Conservation (phyloP, 2,113 vertebrate species). For the Xerus inauris region DNA sequence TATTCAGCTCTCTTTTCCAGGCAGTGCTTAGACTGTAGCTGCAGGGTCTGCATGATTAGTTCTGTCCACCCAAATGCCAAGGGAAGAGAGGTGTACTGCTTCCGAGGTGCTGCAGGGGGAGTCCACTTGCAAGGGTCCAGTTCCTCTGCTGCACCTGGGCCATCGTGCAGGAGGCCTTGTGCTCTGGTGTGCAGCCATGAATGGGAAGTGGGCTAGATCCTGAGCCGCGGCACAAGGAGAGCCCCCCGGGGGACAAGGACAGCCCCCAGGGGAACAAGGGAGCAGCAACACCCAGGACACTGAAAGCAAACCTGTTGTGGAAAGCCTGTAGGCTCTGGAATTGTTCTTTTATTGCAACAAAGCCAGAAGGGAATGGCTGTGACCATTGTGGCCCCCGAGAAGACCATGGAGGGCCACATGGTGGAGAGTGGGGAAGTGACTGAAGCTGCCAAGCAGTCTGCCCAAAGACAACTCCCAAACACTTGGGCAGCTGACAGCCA, state of each 20-base stretch:
- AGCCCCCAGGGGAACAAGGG: too few relatives aligned
- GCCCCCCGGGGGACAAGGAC: too few relatives aligned
- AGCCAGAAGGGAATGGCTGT: too few relatives aligned
- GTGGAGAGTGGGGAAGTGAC: neutral
- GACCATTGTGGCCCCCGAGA: neutral
- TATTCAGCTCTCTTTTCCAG: neutral
- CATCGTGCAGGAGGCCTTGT: neutral
- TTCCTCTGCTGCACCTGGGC: neutral
- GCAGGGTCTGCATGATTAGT: neutral
- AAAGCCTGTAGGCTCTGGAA: neutral
- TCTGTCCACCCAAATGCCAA: neutral
- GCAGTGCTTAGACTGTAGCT: too few relatives aligned
- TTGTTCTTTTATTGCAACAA: neutral
- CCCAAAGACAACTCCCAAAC: neutral
- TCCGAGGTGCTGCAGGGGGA: neutral
- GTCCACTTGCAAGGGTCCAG: neutral
- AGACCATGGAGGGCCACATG: fast-evolving
- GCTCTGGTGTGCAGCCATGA: neutral
- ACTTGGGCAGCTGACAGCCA: neutral
- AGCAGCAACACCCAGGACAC: neutral
- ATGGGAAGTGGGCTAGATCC: neutral
- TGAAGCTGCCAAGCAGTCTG: neutral
- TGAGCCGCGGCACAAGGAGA: neutral
- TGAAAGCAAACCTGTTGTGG: fast-evolving
- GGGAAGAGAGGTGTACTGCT: too few relatives aligned